Evolutionary conservation across 2,888 invertebrate species (phyloP).

Genomic region (Drosophila neoperkinsi): DNA sequence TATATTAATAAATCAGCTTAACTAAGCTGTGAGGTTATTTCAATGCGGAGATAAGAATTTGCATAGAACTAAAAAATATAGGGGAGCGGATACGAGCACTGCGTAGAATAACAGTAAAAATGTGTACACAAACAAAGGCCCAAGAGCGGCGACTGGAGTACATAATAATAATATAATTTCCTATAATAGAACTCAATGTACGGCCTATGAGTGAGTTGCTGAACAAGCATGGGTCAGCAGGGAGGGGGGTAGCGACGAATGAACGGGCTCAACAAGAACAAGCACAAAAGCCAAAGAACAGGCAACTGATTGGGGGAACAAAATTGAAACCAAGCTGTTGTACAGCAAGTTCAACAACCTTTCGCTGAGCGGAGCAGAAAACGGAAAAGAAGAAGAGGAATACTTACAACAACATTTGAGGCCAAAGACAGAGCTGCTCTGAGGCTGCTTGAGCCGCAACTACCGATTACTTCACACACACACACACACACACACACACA

Average conservation of each 20-base stretch:
- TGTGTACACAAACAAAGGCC: constrained; percentile 57
- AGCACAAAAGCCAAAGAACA: constrained; percentile 66
- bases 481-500: constrained; percentile 23
- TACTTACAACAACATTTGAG: constrained; percentile 63
- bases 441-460: constrained; percentile 58
- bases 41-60: constrained; percentile 32
- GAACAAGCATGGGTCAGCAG: neutral
- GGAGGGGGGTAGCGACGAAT: constrained; percentile 1
- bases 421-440: constrained; percentile 50
- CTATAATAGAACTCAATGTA: constrained; percentile 73
- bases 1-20: neutral
- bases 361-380: constrained; percentile 27
- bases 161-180: constrained; percentile 80
- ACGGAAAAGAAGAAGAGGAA: constrained; percentile 35
- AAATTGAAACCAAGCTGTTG: constrained; percentile 62
- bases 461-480: constrained; percentile 72
- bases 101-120: constrained; percentile 68
- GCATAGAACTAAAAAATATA: constrained; percentile 19
- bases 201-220: constrained; percentile 10
- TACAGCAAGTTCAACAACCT: constrained; percentile 74
- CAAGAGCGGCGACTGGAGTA: constrained; percentile 57
- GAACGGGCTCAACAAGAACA: constrained; percentile 39
- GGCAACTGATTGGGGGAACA: constrained; percentile 75
- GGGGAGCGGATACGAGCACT: constrained; percentile 11
- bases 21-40: constrained; percentile 8